Base-by-base conservation (phyloP, 2,888 invertebrate species). In the Microctonus aethiopoides region DNA sequence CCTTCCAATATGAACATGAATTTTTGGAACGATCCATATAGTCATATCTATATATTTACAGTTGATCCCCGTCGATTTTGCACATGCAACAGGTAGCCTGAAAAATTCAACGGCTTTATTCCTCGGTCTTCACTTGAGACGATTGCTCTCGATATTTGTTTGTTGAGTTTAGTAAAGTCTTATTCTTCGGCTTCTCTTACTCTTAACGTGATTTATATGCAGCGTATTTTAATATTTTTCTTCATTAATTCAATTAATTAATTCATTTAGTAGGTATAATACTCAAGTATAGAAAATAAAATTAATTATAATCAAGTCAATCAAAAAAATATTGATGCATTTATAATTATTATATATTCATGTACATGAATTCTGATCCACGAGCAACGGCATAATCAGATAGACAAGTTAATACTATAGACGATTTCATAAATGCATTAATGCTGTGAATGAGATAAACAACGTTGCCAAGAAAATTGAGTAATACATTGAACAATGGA, bases 311-410 rank as follows among this genome's bases (percentile, higher is more conserved):
- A 52, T 52, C 20, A 22, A 20, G 10, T 10, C 5, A 10, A 11
- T 52, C 1, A 11, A n/a, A 1, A n/a, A 1, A 39, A 41, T 20
- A 2, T 11, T 39, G 39, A n/a, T n/a, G n/a, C n/a, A n/a, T 41
- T 63, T 13, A 7, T 29, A 51, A 11, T 41, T 41, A 56, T 59
- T 67, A 60, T 3, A 67, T n/a, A 3, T 51, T n/a, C 29, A 46
- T 29, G 2, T 46, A 26, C 16, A 81, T 72, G 78, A 78, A 81
- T 0, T 54, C 57, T n/a, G 69, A 11, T 7, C 72, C 16, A 13
- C 77, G 77, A 2, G 16, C 29, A 62, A 67, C 64, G 7, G 77
- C 11, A 39, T 81, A 81, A 13, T 78, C 72, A 39, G 56, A 76
- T 10, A 73, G 69, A 66, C 81, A 81, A 0, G 67, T 62, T 0